Conservation (phyloP, 2,113 vertebrate species). For the Crotalus helleri region DNA sequence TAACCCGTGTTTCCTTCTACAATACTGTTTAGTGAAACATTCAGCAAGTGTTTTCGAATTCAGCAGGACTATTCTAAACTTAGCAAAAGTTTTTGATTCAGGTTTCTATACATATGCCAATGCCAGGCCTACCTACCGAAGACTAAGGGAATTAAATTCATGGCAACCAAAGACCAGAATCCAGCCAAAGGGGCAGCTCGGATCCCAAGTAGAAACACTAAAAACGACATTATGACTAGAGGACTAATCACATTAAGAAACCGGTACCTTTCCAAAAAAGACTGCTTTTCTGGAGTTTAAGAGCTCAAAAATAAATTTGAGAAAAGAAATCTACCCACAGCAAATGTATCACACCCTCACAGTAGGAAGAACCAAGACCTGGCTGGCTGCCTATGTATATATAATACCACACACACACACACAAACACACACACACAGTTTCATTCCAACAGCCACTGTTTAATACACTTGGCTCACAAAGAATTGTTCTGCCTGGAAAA, state of each 20-base stretch:
- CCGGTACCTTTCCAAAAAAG: slow-evolving; percentile 21
- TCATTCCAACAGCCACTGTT: slow-evolving; percentile 42
- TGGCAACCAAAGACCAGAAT: background rate
- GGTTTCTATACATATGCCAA: background rate
- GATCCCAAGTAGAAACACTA: background rate
- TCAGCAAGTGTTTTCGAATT: background rate
- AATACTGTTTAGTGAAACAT: background rate
- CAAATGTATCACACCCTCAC: background rate
- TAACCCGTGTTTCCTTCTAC: background rate
- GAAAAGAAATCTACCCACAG: background rate
- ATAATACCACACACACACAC: slow-evolving; percentile 36
- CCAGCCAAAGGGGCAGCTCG: background rate
- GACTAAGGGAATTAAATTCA: background rate
- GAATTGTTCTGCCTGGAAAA: slow-evolving; percentile 54
- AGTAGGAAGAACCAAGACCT: slow-evolving; percentile 1
- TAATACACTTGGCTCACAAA: slow-evolving; percentile 48
- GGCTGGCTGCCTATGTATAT: background rate
- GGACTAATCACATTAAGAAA: background rate
- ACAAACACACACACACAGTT: slow-evolving; percentile 6
- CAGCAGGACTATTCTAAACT: slow-evolving; percentile 35
- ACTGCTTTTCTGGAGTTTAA: background rate
- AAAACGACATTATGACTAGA: background rate
- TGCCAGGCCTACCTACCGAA: background rate
- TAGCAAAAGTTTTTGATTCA: slow-evolving; percentile 36
- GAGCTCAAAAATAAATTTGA: background rate